A percentile compares a stretch with the other conserved stretches of the same genome.
phyloP scores from a whole-genome alignment of 2,888 invertebrate genomes.

The Ornithoptera alexandrae region DNA sequence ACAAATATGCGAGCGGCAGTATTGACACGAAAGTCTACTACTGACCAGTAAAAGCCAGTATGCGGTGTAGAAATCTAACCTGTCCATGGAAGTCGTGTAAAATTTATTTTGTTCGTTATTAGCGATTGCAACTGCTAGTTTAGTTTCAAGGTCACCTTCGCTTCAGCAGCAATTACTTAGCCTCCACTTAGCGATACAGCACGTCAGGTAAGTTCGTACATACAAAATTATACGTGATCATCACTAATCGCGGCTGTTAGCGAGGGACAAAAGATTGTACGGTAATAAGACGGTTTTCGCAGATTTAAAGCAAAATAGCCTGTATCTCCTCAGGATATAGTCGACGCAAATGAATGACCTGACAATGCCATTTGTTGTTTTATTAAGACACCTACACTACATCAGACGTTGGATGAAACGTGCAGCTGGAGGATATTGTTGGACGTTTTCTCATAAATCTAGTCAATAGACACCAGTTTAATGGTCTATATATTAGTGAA shows the following conservation, averaged over 20 bases:
- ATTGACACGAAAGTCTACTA: too few relatives aligned
- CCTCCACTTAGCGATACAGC: slow-evolving; percentile 7
- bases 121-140: too few relatives aligned
- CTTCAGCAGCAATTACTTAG: not conserved
- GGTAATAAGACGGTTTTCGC: slow-evolving; percentile 51
- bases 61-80: too few relatives aligned
- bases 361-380: slow-evolving; percentile 33
- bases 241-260: slow-evolving; percentile 6
- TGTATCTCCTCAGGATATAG: slow-evolving; percentile 34
- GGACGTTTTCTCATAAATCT: too few relatives aligned
- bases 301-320: slow-evolving; percentile 38
- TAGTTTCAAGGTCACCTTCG: not conserved
- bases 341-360: slow-evolving; percentile 28
- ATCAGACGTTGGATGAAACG: slow-evolving; percentile 53
- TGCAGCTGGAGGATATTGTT: slow-evolving; percentile 29
- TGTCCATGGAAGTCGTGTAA: too few relatives aligned
- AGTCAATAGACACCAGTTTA: too few relatives aligned
- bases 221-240: slow-evolving; percentile 5
- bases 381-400: slow-evolving; percentile 56
- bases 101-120: too few relatives aligned
- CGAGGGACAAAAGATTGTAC: not conserved
- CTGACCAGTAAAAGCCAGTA: too few relatives aligned
- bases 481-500: too few relatives aligned
- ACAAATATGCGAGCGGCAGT: too few relatives aligned
- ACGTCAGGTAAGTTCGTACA: not conserved